Conservation (phyloP, 2,113 vertebrate genomes). For the Potamarius usumacintae region DNA sequence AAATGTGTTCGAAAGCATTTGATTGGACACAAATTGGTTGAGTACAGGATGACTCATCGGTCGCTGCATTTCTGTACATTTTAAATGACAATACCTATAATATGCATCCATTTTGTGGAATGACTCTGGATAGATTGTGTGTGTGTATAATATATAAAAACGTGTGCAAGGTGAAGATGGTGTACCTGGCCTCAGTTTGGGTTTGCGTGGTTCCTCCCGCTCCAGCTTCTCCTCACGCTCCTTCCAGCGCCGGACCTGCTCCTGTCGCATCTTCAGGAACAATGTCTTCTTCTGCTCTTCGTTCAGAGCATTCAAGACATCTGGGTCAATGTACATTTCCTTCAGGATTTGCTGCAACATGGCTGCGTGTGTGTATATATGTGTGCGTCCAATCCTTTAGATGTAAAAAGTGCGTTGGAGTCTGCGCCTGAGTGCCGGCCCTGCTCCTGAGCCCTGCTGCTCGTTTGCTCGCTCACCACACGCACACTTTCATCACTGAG, state of each 20-base stretch:
- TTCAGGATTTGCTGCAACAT: slow-evolving; percentile 82
- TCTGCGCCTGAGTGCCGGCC: neutral
- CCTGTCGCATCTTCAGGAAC: slow-evolving; percentile 79
- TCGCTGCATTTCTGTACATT: neutral
- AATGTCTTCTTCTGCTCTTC: slow-evolving; percentile 80
- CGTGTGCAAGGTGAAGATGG: neutral
- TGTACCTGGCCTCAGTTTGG: slow-evolving; percentile 71
- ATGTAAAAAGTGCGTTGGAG: slow-evolving; percentile 17
- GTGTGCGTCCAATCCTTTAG: neutral
- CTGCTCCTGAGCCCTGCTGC: slow-evolving; percentile 2
- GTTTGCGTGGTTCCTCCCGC: slow-evolving; percentile 55
- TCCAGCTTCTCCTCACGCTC: slow-evolving; percentile 74
- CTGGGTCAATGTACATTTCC: slow-evolving; percentile 80
- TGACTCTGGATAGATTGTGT: neutral
- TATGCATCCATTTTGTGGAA: neutral
- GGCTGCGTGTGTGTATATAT: slow-evolving; percentile 23
- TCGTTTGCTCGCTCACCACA: slow-evolving; percentile 37
- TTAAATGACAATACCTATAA: neutral
- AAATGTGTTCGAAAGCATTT: neutral
- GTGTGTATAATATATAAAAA: neutral
- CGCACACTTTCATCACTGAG: slow-evolving; percentile 43
- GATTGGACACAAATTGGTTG: neutral
- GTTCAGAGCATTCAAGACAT: slow-evolving; percentile 74
- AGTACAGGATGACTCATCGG: neutral
- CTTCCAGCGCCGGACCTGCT: slow-evolving; percentile 78